Percentiles rank a stretch among this genome's conserved stretches.
phyloP scores from a whole-genome alignment of 2,888 invertebrate genomes.

The Vandiemenella viatica region DNA sequence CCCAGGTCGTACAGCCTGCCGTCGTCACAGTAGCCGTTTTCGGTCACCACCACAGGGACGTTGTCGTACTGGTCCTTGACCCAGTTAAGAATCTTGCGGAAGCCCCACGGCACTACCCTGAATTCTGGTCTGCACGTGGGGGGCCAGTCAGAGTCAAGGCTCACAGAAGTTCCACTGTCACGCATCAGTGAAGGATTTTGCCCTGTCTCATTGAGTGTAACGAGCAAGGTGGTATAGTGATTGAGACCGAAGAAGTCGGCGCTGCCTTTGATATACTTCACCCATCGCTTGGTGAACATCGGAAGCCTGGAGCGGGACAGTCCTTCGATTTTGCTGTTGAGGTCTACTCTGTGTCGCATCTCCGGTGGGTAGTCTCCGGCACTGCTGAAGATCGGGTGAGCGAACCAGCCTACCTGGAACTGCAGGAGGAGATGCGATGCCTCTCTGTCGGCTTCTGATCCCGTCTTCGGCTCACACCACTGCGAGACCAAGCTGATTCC shows the following conservation, averaged over 20 bases:
- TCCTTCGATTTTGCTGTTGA: no score
- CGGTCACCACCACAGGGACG: constrained; percentile 40
- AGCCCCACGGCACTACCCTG: constrained; percentile 37
- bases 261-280: no score
- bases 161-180: neutral
- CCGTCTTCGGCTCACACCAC: no score
- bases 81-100: constrained; percentile 39
- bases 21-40: constrained; percentile 40
- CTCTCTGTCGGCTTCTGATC: no score
- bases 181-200: neutral
- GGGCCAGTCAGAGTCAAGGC: neutral
- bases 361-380: no score
- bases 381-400: no score
- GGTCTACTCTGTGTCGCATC: no score
- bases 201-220: neutral
- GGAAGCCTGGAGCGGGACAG: no score
- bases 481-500: no score
- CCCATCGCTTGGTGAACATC: no score
- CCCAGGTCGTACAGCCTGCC: constrained; percentile 31
- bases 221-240: neutral
- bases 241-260: neutral
- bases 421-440: no score
- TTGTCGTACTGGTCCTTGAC: constrained; percentile 41
- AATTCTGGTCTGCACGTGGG: neutral
- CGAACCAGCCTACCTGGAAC: no score